These are phyloP conservation scores for Acomys russatus DNA, from an alignment of 2,797 vertebrate species.

Conservation along the genomic window DNA sequence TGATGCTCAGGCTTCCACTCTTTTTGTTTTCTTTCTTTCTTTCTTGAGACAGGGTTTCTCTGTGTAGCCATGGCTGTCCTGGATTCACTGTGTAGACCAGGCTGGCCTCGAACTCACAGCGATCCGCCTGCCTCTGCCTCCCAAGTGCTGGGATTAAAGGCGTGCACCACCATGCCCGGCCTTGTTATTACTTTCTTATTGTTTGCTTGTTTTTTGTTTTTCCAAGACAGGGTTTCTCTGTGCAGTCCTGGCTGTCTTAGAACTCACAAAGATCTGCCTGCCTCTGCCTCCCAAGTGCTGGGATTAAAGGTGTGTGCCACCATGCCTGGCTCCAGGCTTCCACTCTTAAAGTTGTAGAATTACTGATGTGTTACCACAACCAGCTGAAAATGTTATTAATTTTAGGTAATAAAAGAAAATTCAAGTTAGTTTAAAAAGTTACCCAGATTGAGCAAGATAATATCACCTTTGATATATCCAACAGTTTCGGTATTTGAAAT, in stretches of 20 bases:
- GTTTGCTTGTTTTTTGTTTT: neutral
- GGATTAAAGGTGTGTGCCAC: neutral
- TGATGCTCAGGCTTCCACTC: neutral
- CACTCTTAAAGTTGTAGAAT: neutral
- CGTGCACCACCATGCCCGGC: neutral
- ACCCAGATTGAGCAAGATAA: conserved; percentile 13
- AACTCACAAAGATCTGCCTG: neutral
- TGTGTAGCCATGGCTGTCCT: neutral
- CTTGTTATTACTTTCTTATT: no score
- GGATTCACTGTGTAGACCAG: neutral
- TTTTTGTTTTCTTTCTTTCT: neutral
- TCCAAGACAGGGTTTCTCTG: neutral
- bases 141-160: neutral
- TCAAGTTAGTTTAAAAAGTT: conserved; percentile 52
- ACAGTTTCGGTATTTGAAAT: neutral
- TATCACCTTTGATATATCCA: neutral
- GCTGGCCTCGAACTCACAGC: neutral
- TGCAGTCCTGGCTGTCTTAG: neutral
- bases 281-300: neutral
- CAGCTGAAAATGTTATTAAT: neutral
- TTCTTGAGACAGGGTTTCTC: neutral
- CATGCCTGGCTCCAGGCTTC: neutral
- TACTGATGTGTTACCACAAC: neutral
- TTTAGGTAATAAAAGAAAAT: conserved; percentile 47
- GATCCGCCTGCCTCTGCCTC: neutral